Evolutionary conservation across 64 coral and sea anemone species (phyloP).

Genomic region (Stichodactyla helianthus): DNA sequence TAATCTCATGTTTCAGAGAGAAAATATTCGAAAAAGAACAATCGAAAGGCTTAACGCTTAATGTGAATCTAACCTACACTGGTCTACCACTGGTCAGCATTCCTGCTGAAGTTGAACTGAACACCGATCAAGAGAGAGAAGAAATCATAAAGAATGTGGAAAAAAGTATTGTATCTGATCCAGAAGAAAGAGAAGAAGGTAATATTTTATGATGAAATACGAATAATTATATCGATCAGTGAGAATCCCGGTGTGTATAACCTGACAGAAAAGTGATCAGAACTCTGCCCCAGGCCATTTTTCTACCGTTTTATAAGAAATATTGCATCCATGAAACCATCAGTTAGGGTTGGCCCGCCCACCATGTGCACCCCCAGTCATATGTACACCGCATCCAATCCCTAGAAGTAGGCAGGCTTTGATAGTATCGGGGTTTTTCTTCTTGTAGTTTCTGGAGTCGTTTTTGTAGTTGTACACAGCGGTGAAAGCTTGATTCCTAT

Average conservation of each 20-base stretch:
- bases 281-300: too few species aligned
- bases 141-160: not conserved
- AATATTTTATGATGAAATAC: too few species aligned
- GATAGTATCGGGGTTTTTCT: not conserved
- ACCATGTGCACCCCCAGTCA: too few species aligned
- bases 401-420: too few species aligned
- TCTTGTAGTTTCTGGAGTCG: constrained; percentile 53
- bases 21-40: constrained; percentile 54
- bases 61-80: constrained; percentile 49
- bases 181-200: not conserved
- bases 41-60: constrained; percentile 27
- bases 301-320: too few species aligned
- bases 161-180: not conserved
- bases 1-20: constrained; percentile 24
- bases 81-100: constrained; percentile 55
- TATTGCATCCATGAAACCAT: too few species aligned
- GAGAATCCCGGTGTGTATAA: not conserved
- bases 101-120: constrained; percentile 19
- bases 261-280: too few species aligned
- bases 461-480: constrained; percentile 53
- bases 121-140: constrained; percentile 1
- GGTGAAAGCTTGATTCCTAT: constrained; percentile 61
- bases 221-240: not conserved
- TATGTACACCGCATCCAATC: too few species aligned
- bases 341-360: too few species aligned